Base-by-base conservation (phyloP, 2,888 invertebrate species). In the Hyposoter didymator region DNA sequence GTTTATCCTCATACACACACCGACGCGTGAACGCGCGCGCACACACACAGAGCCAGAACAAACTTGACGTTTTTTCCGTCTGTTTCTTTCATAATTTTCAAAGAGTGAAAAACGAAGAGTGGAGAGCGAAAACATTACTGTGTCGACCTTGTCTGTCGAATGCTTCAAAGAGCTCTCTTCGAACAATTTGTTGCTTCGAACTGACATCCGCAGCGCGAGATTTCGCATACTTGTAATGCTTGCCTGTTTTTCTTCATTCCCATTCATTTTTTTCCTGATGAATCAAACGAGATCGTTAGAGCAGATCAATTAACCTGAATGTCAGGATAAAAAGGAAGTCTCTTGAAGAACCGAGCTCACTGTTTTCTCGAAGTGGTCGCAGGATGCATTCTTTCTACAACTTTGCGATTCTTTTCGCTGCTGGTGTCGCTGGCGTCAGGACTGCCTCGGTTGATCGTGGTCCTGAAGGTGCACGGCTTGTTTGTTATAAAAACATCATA, bases 281-380 rank as follows among this genome's bases (percentile, higher is more conserved):
- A 45, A 45, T 45, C 19, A 70, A 73, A 55, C 76, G 70, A 69
- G 84, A 45, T 52, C 76, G 47, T 39, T 52, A 32, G 85, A 74
- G 28, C 67, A 78, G 66, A 73, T 83, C 76, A 76, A 85, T 85
- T 85, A 83, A 78, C 83, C 85, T 80, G 73, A 52, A 81, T 80
- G 76, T 81, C 55, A 67, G 83, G 83, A 85, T 85, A 85, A 85
- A 83, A 85, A 83, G 45, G 78, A 85, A 73, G 28, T 64, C 74
- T 45, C 55, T 47, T 19, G 35, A 69, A 74, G 69, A 69, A 74
- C 74, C 69, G 72, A 59, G 70, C 73, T 85, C 83, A 86, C 59
- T 78, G 81, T 84, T 52, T 35, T 22, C 64, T 84, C 45, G 69
- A 74, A 55, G 45, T 73, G 47, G 70, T 80, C 39, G 28, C 78